These are phyloP conservation scores for Caradrina clavipalpis DNA, from an alignment of 2,888 invertebrate species.

Conservation along the genomic window DNA sequence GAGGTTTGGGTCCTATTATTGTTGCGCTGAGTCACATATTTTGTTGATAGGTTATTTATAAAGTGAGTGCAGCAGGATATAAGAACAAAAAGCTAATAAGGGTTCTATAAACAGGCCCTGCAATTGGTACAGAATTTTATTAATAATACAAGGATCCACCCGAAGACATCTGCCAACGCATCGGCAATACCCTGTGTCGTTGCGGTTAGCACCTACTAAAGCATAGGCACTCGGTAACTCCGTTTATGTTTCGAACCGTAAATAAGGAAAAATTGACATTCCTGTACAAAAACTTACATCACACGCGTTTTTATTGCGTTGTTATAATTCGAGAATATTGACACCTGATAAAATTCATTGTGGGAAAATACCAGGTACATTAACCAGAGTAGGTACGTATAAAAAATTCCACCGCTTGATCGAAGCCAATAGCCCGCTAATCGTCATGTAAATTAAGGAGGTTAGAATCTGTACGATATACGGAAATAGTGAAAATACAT, in stretches of 20 bases:
- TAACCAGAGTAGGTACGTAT: conserved; percentile 4
- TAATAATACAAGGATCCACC: conserved; percentile 18
- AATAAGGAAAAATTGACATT: conserved; percentile 54
- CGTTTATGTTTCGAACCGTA: conserved; percentile 36
- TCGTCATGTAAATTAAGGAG: conserved; percentile 38
- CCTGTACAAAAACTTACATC: conserved; percentile 29
- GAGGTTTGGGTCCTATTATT: conserved; percentile 8
- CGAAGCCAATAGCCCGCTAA: conserved; percentile 5
- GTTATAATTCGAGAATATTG: conserved; percentile 35
- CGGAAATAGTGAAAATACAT: conserved; percentile 80
- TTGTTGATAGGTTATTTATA: conserved; percentile 1
- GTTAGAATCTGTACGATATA: conserved; percentile 51
- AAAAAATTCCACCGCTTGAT: conserved; percentile 4
- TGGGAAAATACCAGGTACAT: conserved; percentile 15
- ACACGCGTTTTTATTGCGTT: conserved; percentile 32
- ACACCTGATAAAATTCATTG: conserved; percentile 1
- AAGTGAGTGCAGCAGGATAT: conserved; percentile 1
- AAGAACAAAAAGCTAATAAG: no score
- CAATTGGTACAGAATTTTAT: conserved; percentile 24
- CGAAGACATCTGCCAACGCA: conserved; percentile 46
- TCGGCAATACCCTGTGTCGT: conserved; percentile 39
- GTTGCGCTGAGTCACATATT: conserved; percentile 29
- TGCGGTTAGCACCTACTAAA: conserved; percentile 44
- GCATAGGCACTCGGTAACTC: conserved; percentile 12
- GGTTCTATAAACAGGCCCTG: not conserved